Conservation (phyloP, 2,888 invertebrate genomes). For the Acanthosepion lycidas region DNA sequence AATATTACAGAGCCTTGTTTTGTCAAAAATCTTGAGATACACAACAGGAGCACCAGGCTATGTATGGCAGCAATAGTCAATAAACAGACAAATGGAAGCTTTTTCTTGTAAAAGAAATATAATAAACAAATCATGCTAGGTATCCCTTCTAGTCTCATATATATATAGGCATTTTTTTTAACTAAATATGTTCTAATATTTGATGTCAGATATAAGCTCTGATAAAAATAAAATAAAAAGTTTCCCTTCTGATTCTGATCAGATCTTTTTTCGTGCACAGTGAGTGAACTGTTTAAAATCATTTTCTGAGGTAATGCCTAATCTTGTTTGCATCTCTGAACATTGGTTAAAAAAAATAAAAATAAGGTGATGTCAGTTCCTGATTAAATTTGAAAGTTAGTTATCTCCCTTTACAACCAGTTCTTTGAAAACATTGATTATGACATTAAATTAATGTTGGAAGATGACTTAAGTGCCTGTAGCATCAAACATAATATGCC, state of each 20-base stretch:
- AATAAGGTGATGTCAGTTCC: neutral
- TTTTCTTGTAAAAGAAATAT: no score
- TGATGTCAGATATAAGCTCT: no score
- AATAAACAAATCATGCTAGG: no score
- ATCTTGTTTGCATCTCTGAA: neutral
- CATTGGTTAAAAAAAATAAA: neutral
- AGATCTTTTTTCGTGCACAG: neutral
- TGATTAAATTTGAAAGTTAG: neutral
- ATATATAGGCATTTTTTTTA: no score
- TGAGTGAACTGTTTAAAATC: neutral
- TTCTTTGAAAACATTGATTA: neutral
- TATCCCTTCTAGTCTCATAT: no score
- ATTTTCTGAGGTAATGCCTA: neutral
- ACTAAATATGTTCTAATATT: no score
- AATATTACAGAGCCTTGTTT: no score
- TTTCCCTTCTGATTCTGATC: neutral
- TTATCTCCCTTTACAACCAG: neutral
- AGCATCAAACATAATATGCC: neutral
- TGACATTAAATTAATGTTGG: neutral
- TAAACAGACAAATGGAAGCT: no score
- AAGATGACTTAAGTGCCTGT: neutral
- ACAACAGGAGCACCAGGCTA: no score
- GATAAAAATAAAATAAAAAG: neutral
- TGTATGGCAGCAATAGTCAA: no score
- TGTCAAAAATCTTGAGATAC: no score